Percentiles rank a stretch among this genome's conserved stretches.
Conservation (phyloP, 2,113 vertebrate species). For the Seriola quinqueradiata region DNA sequence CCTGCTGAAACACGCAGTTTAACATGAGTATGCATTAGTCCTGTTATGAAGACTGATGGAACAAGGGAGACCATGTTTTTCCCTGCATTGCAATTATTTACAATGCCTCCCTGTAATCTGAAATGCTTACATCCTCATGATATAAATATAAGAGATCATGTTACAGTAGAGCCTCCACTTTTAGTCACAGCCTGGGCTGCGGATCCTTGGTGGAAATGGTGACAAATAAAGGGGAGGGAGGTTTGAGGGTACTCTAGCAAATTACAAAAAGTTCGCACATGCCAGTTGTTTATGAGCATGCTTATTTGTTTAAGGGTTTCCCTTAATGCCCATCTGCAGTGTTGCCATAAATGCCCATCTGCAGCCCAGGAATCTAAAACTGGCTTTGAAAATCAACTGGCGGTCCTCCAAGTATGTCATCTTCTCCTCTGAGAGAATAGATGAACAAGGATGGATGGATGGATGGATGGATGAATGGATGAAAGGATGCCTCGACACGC, state of each 20-base stretch:
- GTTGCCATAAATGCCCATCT: constrained; percentile 75
- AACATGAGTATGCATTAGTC: constrained; percentile 65
- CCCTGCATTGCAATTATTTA: constrained; percentile 69
- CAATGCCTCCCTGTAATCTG: constrained; percentile 28
- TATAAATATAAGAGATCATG: constrained; percentile 60
- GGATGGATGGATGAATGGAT: constrained; percentile 68
- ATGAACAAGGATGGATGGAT: constrained; percentile 64
- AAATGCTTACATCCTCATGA: constrained; percentile 53
- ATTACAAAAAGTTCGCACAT: constrained; percentile 48
- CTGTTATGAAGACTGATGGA: constrained; percentile 68
- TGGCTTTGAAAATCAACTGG: constrained; percentile 64
- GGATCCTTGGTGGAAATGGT: constrained; percentile 54
- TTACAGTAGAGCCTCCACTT: constrained; percentile 49
- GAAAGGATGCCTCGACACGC: constrained; percentile 66
- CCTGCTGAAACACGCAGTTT: constrained; percentile 51
- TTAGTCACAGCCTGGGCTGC: constrained; percentile 44
- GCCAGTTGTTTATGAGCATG: constrained; percentile 63
- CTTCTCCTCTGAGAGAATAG: constrained; percentile 61
- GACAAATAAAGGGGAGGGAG: constrained; percentile 56
- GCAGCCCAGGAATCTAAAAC: constrained; percentile 60
- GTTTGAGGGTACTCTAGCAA: constrained; percentile 56
- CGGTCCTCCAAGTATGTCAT: constrained; percentile 75
- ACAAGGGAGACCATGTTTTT: constrained; percentile 28
- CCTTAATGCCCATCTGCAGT: constrained; percentile 63
- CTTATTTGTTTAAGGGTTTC: constrained; percentile 73